phyloP scores from a whole-genome alignment of 2,797 vertebrate species.

The Taeniopygia guttata region DNA sequence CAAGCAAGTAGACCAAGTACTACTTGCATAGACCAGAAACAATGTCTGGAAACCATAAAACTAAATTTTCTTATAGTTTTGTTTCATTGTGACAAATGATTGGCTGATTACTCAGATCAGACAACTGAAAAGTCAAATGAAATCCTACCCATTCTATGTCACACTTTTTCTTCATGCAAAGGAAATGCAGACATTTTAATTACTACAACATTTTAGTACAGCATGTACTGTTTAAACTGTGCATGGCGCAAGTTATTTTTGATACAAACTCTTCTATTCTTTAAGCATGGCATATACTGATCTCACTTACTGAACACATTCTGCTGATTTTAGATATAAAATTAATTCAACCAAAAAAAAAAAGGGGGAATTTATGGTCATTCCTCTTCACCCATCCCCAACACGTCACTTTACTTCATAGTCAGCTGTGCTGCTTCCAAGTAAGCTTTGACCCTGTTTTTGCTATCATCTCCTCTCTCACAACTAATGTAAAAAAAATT shows the following conservation, averaged over 20 bases:
- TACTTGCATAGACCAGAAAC: not conserved
- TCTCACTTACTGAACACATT: not conserved
- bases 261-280: not conserved
- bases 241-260: not conserved
- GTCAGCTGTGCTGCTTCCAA: not conserved
- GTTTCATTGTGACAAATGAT: not conserved
- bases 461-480: not conserved
- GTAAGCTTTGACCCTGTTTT: not conserved
- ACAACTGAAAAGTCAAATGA: not conserved
- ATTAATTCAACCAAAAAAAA: not conserved
- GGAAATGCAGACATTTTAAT: not conserved
- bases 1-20: not conserved
- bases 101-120: not conserved
- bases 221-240: not conserved
- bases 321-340: not conserved
- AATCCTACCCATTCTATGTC: not conserved
- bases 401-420: not conserved
- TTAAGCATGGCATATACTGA: not conserved
- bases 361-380: not conserved
- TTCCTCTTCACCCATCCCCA: not conserved
- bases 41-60: not conserved
- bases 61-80: not conserved
- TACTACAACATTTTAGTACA: not conserved
- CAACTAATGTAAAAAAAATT: not conserved
- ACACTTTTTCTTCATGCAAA: not conserved